Percentiles rank a stretch among this genome's conserved stretches.
Conservation (phyloP, 2,113 vertebrate species). For the Rhinoptilus africanus region DNA sequence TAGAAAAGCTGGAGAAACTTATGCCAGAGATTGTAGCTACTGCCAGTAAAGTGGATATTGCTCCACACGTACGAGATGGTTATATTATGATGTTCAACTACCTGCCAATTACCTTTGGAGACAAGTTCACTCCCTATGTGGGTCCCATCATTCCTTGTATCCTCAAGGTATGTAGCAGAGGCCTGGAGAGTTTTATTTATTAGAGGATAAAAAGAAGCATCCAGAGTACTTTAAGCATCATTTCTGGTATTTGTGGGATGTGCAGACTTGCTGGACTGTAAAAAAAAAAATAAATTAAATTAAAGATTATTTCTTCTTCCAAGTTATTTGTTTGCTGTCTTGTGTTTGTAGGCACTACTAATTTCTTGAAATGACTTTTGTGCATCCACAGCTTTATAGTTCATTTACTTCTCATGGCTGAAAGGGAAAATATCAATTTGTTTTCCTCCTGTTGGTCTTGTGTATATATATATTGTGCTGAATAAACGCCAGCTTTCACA, state of each 20-base stretch:
- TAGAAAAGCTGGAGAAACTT: slow-evolving; percentile 96
- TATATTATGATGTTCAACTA: slow-evolving; percentile 99
- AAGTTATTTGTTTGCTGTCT: not conserved
- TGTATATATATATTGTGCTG: not conserved
- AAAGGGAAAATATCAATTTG: not conserved
- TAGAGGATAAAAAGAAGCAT: not conserved
- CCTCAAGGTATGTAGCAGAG: slow-evolving; percentile 86
- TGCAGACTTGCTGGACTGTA: not conserved
- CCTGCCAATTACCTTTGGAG: slow-evolving; percentile 95
- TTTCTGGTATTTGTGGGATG: not conserved
- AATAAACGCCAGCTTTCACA: not conserved
- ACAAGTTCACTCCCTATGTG: slow-evolving; percentile 95
- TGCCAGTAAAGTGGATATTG: slow-evolving; percentile 95
- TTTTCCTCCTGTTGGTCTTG: not conserved
- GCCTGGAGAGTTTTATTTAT: not conserved
- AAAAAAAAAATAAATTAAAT: not conserved
- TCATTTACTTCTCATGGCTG: not conserved
- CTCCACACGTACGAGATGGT: slow-evolving; percentile 96
- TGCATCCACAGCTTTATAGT: not conserved
- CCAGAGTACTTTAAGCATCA: not conserved
- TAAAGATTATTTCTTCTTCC: not conserved
- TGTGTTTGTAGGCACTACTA: not conserved
- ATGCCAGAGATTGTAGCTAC: slow-evolving; percentile 98
- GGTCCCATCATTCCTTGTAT: slow-evolving; percentile 98
- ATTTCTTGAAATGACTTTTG: not conserved